A percentile compares a stretch with the other conserved stretches of the same genome.
phyloP scores from a whole-genome alignment of 2,113 vertebrate genomes.

The Antechinus stuartii region DNA sequence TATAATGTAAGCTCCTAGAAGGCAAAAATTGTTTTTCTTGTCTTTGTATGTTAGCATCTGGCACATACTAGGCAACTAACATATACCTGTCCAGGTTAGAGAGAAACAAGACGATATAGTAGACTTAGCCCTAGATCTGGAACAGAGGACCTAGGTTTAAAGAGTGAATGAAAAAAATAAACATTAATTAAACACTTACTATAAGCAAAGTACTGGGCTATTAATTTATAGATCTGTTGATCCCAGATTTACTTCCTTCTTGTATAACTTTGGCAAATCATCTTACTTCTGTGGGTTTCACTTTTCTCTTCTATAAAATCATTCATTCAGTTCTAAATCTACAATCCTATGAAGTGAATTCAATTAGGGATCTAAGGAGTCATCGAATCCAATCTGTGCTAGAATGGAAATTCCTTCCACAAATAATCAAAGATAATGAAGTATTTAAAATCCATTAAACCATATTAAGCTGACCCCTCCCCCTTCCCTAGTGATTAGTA shows the following conservation, averaged over 20 bases:
- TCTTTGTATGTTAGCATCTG: neutral
- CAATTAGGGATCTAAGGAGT: neutral
- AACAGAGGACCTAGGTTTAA: neutral
- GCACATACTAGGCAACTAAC: neutral
- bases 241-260: neutral
- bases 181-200: neutral
- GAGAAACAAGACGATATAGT: neutral
- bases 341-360: neutral
- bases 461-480: neutral
- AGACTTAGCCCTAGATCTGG: neutral
- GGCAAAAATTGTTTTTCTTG: neutral
- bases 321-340: neutral
- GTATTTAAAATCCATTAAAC: neutral
- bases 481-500: neutral
- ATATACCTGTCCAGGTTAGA: neutral
- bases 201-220: neutral
- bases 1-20: neutral
- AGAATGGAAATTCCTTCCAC: neutral
- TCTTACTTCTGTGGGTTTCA: neutral
- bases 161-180: neutral
- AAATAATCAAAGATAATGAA: neutral
- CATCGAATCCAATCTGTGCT: neutral
- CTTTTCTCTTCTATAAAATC: neutral
- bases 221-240: neutral
- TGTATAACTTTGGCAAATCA: neutral